Evolutionary conservation across 2,888 invertebrate genomes (phyloP).

Genomic region (Nebria salina): DNA sequence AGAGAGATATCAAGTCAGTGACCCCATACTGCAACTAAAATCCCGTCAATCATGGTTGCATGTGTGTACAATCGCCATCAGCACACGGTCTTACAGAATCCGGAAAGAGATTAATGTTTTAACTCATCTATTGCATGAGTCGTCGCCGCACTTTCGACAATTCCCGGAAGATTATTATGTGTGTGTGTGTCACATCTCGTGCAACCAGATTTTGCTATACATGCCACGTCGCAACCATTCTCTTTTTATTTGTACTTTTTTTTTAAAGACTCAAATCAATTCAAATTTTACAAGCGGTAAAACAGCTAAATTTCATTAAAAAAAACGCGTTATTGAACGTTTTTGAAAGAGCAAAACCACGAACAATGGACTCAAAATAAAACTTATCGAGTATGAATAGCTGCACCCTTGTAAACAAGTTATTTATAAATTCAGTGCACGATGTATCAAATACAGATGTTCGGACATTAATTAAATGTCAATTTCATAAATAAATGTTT

Average conservation of each 20-base stretch:
- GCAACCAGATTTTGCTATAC: not conserved
- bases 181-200: not conserved
- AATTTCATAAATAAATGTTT: not conserved
- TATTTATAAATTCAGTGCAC: not conserved
- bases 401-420: not conserved
- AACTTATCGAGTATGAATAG: not conserved
- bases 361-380: not conserved
- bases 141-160: slow-evolving; percentile 9
- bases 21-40: not conserved
- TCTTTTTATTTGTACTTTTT: too few relatives aligned
- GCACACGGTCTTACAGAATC: slow-evolving; percentile 7
- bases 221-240: not conserved
- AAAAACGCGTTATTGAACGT: too few relatives aligned
- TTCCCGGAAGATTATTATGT: slow-evolving; percentile 10
- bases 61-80: not conserved
- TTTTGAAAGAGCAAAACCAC: not conserved
- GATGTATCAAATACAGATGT: not conserved
- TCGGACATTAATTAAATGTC: not conserved
- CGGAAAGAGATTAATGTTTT: slow-evolving; percentile 17
- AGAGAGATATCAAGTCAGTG: slow-evolving; percentile 10
- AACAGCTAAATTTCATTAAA: too few relatives aligned
- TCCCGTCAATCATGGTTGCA: slow-evolving; percentile 1
- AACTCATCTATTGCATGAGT: slow-evolving; percentile 8
- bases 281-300: too few relatives aligned
- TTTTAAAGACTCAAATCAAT: too few relatives aligned